These are phyloP conservation scores for Melipona quadrifasciata DNA, from an alignment of 1,140 invertebrate genomes.

Conservation along the genomic window DNA sequence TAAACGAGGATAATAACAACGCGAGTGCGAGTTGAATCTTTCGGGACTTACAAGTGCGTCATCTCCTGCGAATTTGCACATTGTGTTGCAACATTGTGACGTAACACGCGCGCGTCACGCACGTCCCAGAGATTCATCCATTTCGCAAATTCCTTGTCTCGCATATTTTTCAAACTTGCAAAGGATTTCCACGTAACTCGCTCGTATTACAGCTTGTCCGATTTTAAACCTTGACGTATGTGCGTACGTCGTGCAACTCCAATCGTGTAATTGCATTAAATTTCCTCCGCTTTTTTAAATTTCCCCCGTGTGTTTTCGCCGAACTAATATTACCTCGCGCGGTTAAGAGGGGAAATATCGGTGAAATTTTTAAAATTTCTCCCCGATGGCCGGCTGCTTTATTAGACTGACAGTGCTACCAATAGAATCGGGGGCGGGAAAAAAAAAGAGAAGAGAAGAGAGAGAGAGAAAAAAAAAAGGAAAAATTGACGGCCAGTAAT, in stretches of 20 bases:
- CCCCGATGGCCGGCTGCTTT: not conserved
- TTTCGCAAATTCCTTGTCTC: too few species aligned
- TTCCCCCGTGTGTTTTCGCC: not conserved
- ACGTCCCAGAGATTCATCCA: too few species aligned
- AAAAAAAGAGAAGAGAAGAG: not conserved
- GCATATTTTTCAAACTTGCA: too few species aligned
- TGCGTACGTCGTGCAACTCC: not conserved
- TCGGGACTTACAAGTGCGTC: not conserved
- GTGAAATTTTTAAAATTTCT: not conserved
- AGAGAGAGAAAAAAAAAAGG: not conserved
- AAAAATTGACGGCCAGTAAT: conserved; percentile 8
- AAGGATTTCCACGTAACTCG: too few species aligned
- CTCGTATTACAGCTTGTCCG: not conserved
- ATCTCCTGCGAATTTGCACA: not conserved
- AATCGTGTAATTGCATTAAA: not conserved
- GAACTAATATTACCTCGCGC: not conserved
- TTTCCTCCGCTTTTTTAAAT: not conserved
- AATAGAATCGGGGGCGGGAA: not conserved
- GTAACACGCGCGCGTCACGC: too few species aligned
- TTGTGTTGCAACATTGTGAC: not conserved
- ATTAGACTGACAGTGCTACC: not conserved
- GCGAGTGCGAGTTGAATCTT: not conserved
- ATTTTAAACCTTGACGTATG: not conserved
- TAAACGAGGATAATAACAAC: not conserved
- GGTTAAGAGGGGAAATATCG: not conserved